phyloP scores from a whole-genome alignment of 2,888 invertebrate genomes.

The Sphecodes monilicornis region DNA sequence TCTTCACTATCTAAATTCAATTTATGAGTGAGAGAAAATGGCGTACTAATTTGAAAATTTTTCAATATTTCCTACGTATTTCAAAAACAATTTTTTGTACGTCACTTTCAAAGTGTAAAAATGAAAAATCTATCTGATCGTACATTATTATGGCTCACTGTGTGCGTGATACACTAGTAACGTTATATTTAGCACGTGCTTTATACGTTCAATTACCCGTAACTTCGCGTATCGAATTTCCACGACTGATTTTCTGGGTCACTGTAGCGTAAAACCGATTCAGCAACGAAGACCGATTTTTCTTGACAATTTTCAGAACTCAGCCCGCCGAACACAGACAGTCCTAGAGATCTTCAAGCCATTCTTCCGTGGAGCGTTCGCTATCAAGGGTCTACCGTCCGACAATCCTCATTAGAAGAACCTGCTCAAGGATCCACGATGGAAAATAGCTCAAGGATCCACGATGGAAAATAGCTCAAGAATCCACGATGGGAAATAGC shows the following conservation, averaged over 20 bases:
- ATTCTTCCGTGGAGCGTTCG: slow-evolving; percentile 89
- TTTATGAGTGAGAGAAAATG: background rate
- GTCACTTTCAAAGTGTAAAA: background rate
- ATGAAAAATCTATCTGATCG: background rate
- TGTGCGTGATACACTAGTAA: background rate
- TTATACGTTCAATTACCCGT: background rate
- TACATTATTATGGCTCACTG: background rate
- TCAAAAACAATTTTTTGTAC: background rate
- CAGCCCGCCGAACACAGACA: slow-evolving; percentile 90
- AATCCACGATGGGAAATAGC: background rate
- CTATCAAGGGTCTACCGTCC: slow-evolving; percentile 88
- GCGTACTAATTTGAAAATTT: background rate
- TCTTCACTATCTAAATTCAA: background rate
- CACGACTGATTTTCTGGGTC: background rate
- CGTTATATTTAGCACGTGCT: background rate
- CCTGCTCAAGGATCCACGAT: background rate
- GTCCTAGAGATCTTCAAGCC: slow-evolving; percentile 91
- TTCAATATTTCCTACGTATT: background rate
- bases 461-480: background rate
- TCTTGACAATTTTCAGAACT: slow-evolving; percentile 87
- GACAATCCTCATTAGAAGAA: slow-evolving; percentile 73
- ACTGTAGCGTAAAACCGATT: too few species aligned
- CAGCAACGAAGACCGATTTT: slow-evolving; percentile 20
- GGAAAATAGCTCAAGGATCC: slow-evolving; percentile 42
- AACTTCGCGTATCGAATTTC: background rate